Base-by-base conservation (phyloP, 2,888 invertebrate species). In the Drosophila formosana region DNA sequence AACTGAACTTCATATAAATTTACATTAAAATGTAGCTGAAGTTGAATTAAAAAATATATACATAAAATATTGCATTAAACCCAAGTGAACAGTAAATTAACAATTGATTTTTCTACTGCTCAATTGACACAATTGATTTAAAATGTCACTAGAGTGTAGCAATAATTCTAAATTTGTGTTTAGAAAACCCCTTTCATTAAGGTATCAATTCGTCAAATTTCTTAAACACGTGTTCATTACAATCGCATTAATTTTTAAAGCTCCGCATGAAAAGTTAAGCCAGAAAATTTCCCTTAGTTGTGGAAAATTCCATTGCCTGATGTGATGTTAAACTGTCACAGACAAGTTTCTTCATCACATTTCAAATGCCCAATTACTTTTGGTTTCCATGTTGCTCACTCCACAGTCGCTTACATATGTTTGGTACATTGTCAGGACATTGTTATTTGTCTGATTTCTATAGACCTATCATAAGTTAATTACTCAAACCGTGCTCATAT, bases 391-490 rank as follows among this genome's bases (percentile, higher is more conserved):
- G n/a, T 4, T 7, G 5, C 18, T 41, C 13, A 1, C 8, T 8
- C 28, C n/a, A 30, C 9, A 30, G 6, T 3, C 26, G 13, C 23
- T 1, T 23, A 51, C 51, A 37, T 43, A 30, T 28, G 30, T 30
- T 41, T 4, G 1, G 2, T 32, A 13, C n/a, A 4, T 37, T 8
- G 39, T 53, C 23, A 23, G 23, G 30, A 46, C 45, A 32, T 25
- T 55, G 32, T 55, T 32, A 46, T 34, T 45, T 56, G 55, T 52
- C 13, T 39, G 52, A 13, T 52, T 52, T 52, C 13, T 55, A 45
- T n/a, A 32, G 32, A 9, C 6, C 25, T 56, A 25, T 23, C 13
- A 61, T 62, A 30, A 62, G 53, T 56, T 63, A 55, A 56, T 53
- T 63, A 56, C 41, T 63, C 39, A 55, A 28, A 56, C 13, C 28